Evolutionary conservation across 2,797 vertebrate genomes (phyloP), one percentile per base, ranked within the genome.

Genomic region (Ciconia nigra): DNA sequence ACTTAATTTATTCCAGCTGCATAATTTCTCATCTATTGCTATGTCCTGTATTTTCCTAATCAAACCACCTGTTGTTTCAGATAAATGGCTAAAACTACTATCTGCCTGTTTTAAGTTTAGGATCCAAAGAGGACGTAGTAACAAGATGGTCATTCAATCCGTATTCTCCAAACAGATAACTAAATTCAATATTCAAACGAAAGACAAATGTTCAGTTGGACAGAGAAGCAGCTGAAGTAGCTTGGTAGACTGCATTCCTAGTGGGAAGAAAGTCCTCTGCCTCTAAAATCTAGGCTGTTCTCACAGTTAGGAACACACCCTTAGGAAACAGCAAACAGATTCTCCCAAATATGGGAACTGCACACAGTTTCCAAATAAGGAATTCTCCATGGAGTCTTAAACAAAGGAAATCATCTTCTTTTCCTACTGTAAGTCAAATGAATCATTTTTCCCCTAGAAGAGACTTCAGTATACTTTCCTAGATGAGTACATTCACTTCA

Each of bases 351-450:
- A 91, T 7, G 4, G 74, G 69, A 95, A 67, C 59, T 15, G 69
- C 54, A 44, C 26, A 51, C 16, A 59, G 52, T 57, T 93, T 93
- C 95, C 96, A 94, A 94, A 96, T 87, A 94, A 93, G 87, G 94
- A 94, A 85, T 87, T 80, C 67, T 92, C 74, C 67, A 58, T 3
- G 0, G 25, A 83, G 17, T 26, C 37, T 87, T 73, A 85, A 84
- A 94, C 81, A 96, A 93, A 96, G 58, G 84, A 89, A 96, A 92
- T 80, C 1, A 78, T 83, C 52, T 2, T 19, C 72, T 83, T 95
- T 90, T 92, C 90, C 92, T 78, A 65, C 74, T 58, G 21, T 78
- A 89, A 93, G 35, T 83, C 51, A 74, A 83, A 94, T 72, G 57
- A 89, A 69, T 87, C 0, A 81, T 59, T 93, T 91, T 83, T 37